Conservation (phyloP, 2,888 invertebrate species). For the Pycnomerus fuliginosus region DNA sequence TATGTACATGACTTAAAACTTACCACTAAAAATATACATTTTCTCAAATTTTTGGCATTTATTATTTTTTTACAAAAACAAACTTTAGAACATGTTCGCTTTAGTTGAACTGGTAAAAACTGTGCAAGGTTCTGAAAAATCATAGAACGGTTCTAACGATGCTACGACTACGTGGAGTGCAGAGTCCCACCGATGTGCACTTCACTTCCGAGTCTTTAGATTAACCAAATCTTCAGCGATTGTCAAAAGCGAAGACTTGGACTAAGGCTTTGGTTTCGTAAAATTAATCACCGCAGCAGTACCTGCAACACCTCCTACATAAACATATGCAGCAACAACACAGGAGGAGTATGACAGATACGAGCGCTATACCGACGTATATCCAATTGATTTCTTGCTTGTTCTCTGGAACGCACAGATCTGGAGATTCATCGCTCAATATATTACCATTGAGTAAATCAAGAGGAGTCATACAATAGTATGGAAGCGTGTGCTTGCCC, state of each 20-base stretch:
- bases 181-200: constrained; percentile 20
- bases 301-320: constrained; percentile 48
- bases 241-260: constrained; percentile 15
- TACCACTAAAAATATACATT: constrained; percentile 35
- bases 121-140: constrained; percentile 28
- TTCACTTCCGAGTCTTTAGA: constrained; percentile 16
- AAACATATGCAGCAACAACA: constrained; percentile 49
- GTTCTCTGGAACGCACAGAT: constrained; percentile 59
- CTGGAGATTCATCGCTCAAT: constrained; percentile 72
- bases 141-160: constrained; percentile 16
- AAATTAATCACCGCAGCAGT: constrained; percentile 44
- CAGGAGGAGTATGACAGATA: constrained; percentile 42
- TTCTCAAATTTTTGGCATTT: constrained; percentile 23
- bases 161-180: constrained; percentile 17
- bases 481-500: no score
- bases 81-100: constrained; percentile 37
- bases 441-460: constrained; percentile 60
- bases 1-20: constrained; percentile 34
- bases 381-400: constrained; percentile 47
- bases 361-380: constrained; percentile 43
- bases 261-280: constrained; percentile 24
- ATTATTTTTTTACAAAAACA: constrained; percentile 28
- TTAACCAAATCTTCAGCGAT: constrained; percentile 11
- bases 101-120: constrained; percentile 29
- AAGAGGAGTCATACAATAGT: no score